These are phyloP conservation scores for Varanus komodoensis DNA, from an alignment of 2,113 vertebrate species.

Conservation along the genomic window DNA sequence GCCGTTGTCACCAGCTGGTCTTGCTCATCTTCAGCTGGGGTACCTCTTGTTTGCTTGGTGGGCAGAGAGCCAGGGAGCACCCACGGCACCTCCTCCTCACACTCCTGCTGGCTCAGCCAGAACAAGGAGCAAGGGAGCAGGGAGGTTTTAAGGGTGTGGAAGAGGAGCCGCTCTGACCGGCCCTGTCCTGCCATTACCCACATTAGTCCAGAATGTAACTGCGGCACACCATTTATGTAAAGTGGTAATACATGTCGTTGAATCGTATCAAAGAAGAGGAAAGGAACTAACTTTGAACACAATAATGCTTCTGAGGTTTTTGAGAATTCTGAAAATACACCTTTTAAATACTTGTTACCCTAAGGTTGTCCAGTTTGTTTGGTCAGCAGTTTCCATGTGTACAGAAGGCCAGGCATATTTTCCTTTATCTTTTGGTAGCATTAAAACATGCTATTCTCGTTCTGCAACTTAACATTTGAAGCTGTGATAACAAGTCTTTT, in stretches of 20 bases:
- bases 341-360: constrained; percentile 9
- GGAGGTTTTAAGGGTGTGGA: too few relatives aligned
- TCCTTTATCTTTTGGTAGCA: constrained; percentile 40
- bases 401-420: constrained; percentile 38
- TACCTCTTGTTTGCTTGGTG: too few relatives aligned
- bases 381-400: constrained; percentile 34
- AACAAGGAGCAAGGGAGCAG: too few relatives aligned
- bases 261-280: background rate
- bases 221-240: background rate
- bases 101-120: too few relatives aligned
- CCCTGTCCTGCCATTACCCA: too few relatives aligned
- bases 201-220: background rate
- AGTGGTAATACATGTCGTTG: background rate
- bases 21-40: too few relatives aligned
- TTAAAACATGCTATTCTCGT: constrained; percentile 52
- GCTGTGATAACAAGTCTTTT: constrained; percentile 45
- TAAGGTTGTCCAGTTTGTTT: constrained; percentile 3
- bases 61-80: too few relatives aligned
- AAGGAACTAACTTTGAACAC: background rate
- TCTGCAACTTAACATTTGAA: constrained; percentile 46
- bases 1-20: too few relatives aligned
- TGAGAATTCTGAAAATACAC: background rate
- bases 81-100: too few relatives aligned
- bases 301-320: background rate
- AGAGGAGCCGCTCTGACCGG: too few relatives aligned